phyloP scores from a whole-genome alignment of 92 coral and sea anemone genomes.

The Isaurus tuberculatus region DNA sequence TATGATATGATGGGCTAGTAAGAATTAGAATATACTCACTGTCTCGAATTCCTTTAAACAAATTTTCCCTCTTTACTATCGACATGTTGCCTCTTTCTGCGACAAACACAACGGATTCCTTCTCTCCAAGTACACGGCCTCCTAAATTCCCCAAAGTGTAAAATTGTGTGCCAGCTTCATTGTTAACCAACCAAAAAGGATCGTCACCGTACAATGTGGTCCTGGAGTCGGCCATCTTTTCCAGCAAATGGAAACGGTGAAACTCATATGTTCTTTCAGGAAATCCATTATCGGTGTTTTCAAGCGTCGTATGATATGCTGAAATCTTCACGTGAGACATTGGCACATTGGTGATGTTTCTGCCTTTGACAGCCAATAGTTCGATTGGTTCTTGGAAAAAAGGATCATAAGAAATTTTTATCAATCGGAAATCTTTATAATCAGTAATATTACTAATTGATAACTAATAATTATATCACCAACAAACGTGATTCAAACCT shows the following conservation, averaged over 20 bases:
- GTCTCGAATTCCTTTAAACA: background rate
- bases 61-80: background rate
- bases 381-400: background rate
- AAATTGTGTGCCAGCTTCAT: background rate
- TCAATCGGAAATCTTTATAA: background rate
- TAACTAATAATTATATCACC: no score
- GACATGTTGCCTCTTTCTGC: background rate
- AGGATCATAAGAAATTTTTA: background rate
- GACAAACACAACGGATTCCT: constrained; percentile 4
- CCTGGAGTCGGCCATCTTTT: background rate
- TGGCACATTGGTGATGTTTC: background rate
- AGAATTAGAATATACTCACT: background rate
- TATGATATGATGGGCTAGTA: no score
- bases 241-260: background rate
- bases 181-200: background rate
- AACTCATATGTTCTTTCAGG: no score
- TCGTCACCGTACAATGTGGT: background rate
- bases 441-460: no score
- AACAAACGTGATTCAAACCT: no score
- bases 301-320: background rate
- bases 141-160: constrained; percentile 1
- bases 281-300: background rate
- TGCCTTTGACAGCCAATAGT: background rate
- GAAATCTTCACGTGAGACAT: background rate
- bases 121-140: constrained; percentile 9